Base-by-base conservation (phyloP, 2,888 invertebrate genomes). In the Eretmocerus hayati region DNA sequence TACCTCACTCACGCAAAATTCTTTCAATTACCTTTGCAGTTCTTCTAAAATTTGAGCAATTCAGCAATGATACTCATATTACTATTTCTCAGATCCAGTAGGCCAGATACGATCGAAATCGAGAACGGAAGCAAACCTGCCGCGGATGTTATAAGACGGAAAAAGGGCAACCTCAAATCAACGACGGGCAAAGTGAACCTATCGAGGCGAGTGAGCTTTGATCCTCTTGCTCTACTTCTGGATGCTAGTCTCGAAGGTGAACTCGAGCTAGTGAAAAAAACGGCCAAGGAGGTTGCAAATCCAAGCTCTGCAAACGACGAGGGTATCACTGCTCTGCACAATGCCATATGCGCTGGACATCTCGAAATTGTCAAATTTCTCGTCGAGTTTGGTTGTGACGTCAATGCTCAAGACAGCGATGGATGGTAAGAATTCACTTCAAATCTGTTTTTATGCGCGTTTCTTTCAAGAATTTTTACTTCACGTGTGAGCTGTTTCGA, bases 291-390 rank as follows among this genome's bases (percentile, higher is more conserved):
- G 80, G 88, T 95, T 57, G 81, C 90, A 59, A 92, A 97, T 76
- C 93, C 96, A 32, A 96, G 95, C 72, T 91, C 91, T 46, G 91
- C 96, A 50, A 99, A 97, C 71, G 97, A 99, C 72, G 99, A 99
- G 74, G 99, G 99, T 46, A 99, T 99, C 66, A 99, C 99, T 1
- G 99, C 99, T 33, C 80, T 99, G 51, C 99, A 99, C 76, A 99
- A 99, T 74, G 96, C 99, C 61, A 97, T 99, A 66, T 99, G 99
- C 73, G 99, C 99, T 2, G 97, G 97, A 16, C 97, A 99, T 75
- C 84, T 93, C 65, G 96, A 97, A 68, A 96, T 99, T 65, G 97
- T 99, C 62, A 89, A 90, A 77, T 94, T 95, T 74, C 82, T 99
- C 49, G 94, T 99, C 45, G 93, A 95, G 74, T 87, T 91, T 67